phyloP scores from a whole-genome alignment of 2,888 invertebrate species.

The Callyntrura guangdongensis region DNA sequence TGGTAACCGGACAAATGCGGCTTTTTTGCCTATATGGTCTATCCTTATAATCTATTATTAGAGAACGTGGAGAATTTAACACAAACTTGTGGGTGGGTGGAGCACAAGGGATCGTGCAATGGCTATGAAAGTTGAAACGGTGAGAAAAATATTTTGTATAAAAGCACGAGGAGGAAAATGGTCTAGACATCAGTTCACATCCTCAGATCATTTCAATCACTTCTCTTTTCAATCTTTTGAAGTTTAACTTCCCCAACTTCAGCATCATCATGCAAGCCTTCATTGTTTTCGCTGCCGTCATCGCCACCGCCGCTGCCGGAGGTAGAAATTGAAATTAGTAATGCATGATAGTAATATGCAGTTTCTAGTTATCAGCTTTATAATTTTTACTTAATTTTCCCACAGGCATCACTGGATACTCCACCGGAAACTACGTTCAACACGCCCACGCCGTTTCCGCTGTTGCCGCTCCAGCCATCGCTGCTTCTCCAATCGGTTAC shows the following conservation, averaged over 20 bases:
- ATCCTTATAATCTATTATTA: not conserved
- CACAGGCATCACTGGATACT: constrained; percentile 61
- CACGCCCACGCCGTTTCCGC: constrained; percentile 68
- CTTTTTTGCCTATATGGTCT: not conserved
- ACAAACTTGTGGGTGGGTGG: constrained; percentile 15
- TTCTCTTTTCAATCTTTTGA: not conserved
- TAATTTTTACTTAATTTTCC: not conserved
- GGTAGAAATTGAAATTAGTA: not conserved
- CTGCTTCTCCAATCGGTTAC: not conserved
- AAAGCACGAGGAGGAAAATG: not conserved
- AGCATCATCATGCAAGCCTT: constrained; percentile 45
- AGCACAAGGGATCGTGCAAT: not conserved
- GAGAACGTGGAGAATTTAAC: not conserved
- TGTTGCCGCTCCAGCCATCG: constrained; percentile 44
- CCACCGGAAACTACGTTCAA: constrained; percentile 76
- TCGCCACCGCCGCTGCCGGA: constrained; percentile 37
- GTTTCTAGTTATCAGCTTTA: too few species aligned
- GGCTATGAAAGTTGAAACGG: not conserved
- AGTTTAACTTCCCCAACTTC: constrained; percentile 11
- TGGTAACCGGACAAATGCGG: constrained; percentile 19
- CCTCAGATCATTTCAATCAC: constrained; percentile 25
- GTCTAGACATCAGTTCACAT: constrained; percentile 25
- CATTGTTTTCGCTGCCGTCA: constrained; percentile 47
- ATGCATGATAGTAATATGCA: too few species aligned
- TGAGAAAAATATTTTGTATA: constrained; percentile 33